These are phyloP conservation scores for Agrochola circellaris DNA, from an alignment of 2,888 invertebrate genomes.

Conservation along the genomic window DNA sequence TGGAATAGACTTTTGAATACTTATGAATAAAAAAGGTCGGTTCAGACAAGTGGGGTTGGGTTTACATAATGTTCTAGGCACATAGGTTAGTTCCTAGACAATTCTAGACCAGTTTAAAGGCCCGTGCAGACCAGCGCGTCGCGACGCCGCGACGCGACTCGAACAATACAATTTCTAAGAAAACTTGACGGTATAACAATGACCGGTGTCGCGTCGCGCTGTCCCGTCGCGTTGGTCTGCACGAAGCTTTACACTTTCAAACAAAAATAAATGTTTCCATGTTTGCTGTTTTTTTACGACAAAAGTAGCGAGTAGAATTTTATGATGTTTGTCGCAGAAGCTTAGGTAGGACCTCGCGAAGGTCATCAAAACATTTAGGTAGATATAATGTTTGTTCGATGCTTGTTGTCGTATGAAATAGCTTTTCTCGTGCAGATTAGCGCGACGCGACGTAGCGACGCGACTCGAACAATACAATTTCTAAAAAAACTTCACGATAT, in stretches of 20 bases:
- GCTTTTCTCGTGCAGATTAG: too few relatives aligned
- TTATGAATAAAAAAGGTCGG: slow-evolving; percentile 37
- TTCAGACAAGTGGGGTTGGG: slow-evolving; percentile 6
- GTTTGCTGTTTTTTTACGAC: slow-evolving; percentile 36
- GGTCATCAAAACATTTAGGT: slow-evolving; percentile 5
- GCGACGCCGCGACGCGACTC: too few relatives aligned
- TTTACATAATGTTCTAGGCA: slow-evolving; percentile 17
- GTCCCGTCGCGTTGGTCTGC: too few relatives aligned
- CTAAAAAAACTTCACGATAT: too few relatives aligned
- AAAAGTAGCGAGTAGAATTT: slow-evolving; percentile 7
- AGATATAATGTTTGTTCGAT: neutral
- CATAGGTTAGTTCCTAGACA: neutral
- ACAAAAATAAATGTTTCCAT: slow-evolving; percentile 16
- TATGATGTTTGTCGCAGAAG: slow-evolving; percentile 30
- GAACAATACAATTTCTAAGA: too few relatives aligned
- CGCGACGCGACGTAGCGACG: too few relatives aligned
- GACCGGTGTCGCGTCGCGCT: too few relatives aligned
- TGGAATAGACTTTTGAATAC: slow-evolving; percentile 5
- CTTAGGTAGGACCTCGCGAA: neutral
- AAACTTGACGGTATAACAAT: too few relatives aligned
- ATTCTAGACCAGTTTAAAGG: slow-evolving; percentile 16
- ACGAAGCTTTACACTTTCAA: slow-evolving; percentile 23
- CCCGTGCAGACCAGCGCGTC: too few relatives aligned
- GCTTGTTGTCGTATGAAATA: neutral
- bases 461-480: too few relatives aligned